Base-by-base conservation (phyloP, 2,888 invertebrate genomes). In the Rhagium mordax region DNA sequence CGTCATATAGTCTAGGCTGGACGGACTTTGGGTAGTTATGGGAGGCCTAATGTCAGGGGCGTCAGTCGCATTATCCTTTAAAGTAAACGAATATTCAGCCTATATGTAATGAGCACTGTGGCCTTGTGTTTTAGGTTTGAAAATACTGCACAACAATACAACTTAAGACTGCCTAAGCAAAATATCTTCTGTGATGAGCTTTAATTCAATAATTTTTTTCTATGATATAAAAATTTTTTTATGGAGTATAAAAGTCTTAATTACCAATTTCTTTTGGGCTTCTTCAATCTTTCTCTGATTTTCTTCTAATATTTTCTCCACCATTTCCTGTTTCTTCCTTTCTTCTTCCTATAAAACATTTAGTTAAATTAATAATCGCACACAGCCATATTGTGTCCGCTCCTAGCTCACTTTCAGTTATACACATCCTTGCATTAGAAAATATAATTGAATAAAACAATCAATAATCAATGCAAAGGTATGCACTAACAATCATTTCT, bases 271-370 rank as follows among this genome's bases (percentile, higher is more conserved):
- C 86, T 94, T 94, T 91, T 98, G 98, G 81, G 98, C 98, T 88
- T 98, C 98, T 89, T 98, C 98, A 81, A 98, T 97, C 91, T 98
- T 98, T 89, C 93, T 93, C 92, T 98, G 98, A 91, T 98, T 98
- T 91, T 98, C 98, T 84, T 96, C 97, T 93, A 98, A 94, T 89
- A 98, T 98, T 89, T 93, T 93, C 90, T 98, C 98, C 88, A 98
- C 92, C 89, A 97, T 96, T 92, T 96, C 95, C 85, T 97, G 94
- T 91, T 98, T 98, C 90, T 94, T 94, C 89, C 93, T 93, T 91
- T 98, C 98, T 92, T 97, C 98, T 92, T 98, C 98, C 98, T 98
- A 95, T 92, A 93, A 93, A 90, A 91, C 89, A 90, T 88, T 89
- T 89, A 89, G 88, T 84, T 78, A 72, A 77, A 84, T 84, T 79